Evolutionary conservation across 2,888 invertebrate species (phyloP).

Genomic region (Anaspis maculata): DNA sequence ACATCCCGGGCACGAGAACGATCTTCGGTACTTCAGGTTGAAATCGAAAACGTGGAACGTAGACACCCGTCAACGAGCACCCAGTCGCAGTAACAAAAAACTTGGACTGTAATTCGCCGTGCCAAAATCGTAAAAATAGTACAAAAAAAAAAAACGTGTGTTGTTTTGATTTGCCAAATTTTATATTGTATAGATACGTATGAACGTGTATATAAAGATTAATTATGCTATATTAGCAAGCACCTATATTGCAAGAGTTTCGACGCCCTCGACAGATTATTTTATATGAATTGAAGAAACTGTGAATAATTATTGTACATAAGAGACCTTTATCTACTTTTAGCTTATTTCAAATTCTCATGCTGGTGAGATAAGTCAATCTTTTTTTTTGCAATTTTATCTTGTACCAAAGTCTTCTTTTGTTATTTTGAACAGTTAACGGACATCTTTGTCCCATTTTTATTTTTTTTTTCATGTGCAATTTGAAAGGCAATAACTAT

Average conservation of each 20-base stretch:
- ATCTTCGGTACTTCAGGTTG: constrained; percentile 63
- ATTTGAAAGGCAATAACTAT: constrained; percentile 32
- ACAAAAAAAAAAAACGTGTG: constrained; percentile 18
- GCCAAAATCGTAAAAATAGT: constrained; percentile 15
- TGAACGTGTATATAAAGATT: constrained; percentile 21
- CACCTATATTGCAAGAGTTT: no score
- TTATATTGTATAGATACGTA: no score
- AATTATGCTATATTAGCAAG: constrained; percentile 13
- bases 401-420: constrained; percentile 32
- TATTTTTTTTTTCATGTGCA: constrained; percentile 27
- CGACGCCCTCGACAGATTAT: constrained; percentile 11
- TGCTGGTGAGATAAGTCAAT: no score
- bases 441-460: constrained; percentile 9
- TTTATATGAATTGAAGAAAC: constrained; percentile 18
- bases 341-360: no score
- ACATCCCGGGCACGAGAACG: constrained; percentile 67
- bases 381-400: constrained; percentile 31
- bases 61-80: constrained; percentile 34
- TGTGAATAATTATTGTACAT: no score
- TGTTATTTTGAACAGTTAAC: constrained; percentile 24
- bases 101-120: constrained; percentile 17
- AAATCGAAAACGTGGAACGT: constrained; percentile 69
- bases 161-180: constrained; percentile 13
- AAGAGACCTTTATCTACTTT: no score
- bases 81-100: constrained; percentile 18